These are phyloP conservation scores for Calliphora vomitoria DNA, from an alignment of 2,888 invertebrate genomes.

Conservation along the genomic window DNA sequence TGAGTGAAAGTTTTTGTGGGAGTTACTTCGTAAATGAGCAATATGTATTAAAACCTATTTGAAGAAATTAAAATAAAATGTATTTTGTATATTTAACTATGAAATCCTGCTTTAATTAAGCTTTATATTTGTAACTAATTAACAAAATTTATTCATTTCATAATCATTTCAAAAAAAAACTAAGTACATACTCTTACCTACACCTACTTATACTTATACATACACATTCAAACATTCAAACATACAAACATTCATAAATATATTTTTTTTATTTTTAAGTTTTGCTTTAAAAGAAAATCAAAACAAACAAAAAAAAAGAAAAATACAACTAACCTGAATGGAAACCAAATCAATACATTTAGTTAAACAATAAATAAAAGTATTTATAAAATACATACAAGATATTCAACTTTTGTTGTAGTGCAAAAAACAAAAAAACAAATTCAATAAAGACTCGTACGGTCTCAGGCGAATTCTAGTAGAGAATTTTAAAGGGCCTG, in stretches of 20 bases:
- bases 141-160: no score
- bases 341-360: conserved; percentile 90
- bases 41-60: no score
- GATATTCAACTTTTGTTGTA: conserved; percentile 30
- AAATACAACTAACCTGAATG: conserved; percentile 85
- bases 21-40: no score
- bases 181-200: neutral
- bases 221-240: neutral
- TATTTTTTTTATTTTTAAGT: conserved; percentile 70
- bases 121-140: no score
- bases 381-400: conserved; percentile 23
- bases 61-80: no score
- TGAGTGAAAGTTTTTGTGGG: no score
- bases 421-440: conserved; percentile 7
- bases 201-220: no score
- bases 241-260: conserved; percentile 38
- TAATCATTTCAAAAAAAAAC: no score
- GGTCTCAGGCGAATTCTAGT: conserved; percentile 47
- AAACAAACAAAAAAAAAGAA: conserved; percentile 1
- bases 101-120: no score
- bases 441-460: conserved; percentile 52
- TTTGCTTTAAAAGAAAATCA: conserved; percentile 29
- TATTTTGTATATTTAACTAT: no score
- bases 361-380: conserved; percentile 15
- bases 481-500: conserved; percentile 45